Conservation (phyloP, 2,797 vertebrate species). For the Remorina albescens region DNA sequence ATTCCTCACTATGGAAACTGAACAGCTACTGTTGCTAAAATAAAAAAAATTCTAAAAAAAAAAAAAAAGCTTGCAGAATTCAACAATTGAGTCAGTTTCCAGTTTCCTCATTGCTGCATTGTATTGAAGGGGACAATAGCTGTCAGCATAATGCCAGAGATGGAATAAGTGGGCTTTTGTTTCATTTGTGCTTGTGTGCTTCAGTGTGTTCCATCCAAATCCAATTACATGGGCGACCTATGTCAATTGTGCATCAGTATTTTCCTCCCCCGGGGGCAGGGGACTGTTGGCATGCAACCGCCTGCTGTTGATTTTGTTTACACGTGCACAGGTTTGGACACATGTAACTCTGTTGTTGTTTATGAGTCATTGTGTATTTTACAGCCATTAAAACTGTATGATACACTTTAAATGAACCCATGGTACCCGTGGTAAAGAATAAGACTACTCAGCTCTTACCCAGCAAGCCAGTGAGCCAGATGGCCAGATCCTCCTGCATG, state of each 20-base stretch:
- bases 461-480: slow-evolving; percentile 94
- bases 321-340: neutral
- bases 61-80: slow-evolving; percentile 12
- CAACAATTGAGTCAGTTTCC: slow-evolving; percentile 63
- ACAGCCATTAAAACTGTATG: too few species aligned
- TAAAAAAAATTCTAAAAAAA: too few species aligned
- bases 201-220: slow-evolving; percentile 63
- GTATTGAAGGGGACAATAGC: slow-evolving; percentile 58
- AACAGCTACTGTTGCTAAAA: neutral
- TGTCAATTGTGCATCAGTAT: slow-evolving; percentile 47
- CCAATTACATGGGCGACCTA: slow-evolving; percentile 54
- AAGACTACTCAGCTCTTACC: slow-evolving; percentile 81
- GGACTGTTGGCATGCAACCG: slow-evolving; percentile 14
- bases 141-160: slow-evolving; percentile 45
- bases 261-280: slow-evolving; percentile 47
- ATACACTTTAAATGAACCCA: too few species aligned
- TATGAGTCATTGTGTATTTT: neutral
- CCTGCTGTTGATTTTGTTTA: slow-evolving; percentile 18
- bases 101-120: slow-evolving; percentile 63
- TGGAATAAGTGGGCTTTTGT: slow-evolving; percentile 49
- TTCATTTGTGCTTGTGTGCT: slow-evolving; percentile 44
- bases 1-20: slow-evolving; percentile 43
- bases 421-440: neutral
- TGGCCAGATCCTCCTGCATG: slow-evolving; percentile 97
- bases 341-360: neutral